phyloP scores from a whole-genome alignment of 1,140 invertebrate genomes.

The Brachionus rubens region DNA sequence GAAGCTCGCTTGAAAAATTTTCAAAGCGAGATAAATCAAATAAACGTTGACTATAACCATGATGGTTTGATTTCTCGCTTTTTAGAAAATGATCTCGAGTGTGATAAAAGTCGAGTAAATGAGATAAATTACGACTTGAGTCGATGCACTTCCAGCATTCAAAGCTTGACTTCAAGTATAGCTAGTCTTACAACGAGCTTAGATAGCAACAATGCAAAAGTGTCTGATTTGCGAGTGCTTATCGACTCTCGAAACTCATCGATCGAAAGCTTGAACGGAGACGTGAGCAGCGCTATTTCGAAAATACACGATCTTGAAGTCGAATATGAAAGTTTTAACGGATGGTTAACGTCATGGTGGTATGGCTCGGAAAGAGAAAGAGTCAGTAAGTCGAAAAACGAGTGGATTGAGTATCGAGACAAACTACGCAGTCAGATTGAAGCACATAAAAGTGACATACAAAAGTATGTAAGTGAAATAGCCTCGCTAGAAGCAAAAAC shows the following conservation, averaged over 20 bases:
- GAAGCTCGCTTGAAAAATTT: neutral
- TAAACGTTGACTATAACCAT: slow-evolving; percentile 5
- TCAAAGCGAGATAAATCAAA: slow-evolving; percentile 26
- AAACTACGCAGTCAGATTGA: neutral
- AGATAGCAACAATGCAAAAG: neutral
- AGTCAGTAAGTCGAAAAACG: neutral
- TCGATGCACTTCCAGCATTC: neutral
- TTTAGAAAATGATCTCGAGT: neutral
- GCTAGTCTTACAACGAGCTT: neutral
- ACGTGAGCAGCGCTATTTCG: neutral
- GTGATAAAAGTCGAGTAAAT: neutral
- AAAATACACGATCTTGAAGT: neutral
- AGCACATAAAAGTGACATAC: neutral
- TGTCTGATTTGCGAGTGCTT: neutral
- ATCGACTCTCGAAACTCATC: neutral
- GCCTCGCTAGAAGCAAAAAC: neutral
- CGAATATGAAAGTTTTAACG: neutral
- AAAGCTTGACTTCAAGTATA: neutral
- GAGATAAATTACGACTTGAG: neutral
- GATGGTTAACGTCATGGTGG: neutral
- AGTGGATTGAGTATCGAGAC: neutral
- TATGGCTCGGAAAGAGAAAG: slow-evolving; percentile 2
- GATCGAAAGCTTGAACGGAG: neutral
- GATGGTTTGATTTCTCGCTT: neutral
- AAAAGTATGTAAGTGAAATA: neutral